Evolutionary conservation across 2,888 invertebrate genomes (phyloP), one percentile per base, ranked within the genome.

Genomic region (Brenthis hecate): DNA sequence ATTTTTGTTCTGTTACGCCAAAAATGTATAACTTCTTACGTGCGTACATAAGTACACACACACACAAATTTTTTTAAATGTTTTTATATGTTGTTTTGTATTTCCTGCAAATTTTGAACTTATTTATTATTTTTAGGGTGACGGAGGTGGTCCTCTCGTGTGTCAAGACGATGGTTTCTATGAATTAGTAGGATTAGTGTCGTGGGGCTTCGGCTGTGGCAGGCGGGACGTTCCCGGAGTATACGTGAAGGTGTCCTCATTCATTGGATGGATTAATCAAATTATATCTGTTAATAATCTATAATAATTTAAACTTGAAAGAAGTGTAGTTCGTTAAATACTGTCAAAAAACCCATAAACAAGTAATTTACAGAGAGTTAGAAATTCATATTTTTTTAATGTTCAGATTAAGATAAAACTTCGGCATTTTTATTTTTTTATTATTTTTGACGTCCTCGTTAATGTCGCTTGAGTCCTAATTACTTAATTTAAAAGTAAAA

Each of bases 221-320:
- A 94, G 98, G 56, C 94, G 95, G 72, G 97, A 98, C 88, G 98
- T 98, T 66, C 99, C 99, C 47, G 99, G 98, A n/a, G 98, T 99
- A 72, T 99, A 99, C 87, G 98, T 98, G 43, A 98, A 98, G 92
- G 98, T 99, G 13, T 98, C 98, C 4, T 95, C 98, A 56, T 99
- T 98, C 91, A 97, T 98, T 79, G 97, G 98, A 74, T 99, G 99
- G 99, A 98, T 99, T 84, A 98, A 98, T 93, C 98, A 98, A 94
- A 98, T 98, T 78, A 98, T 98, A 83, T 98, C 98, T 84, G 98
- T 98, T 78, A 98, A 98, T 91, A 98, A 98, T 90, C 95, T 96
- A 88, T 96, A 96, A 68, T 16, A 8, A 47, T n/a, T 11, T 16
- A 14, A 14, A 16, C 14, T 55, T 16, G 32, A 32, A 36, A 16